Conservation (phyloP, 2,888 invertebrate species). For the Hypercompe scribonia region DNA sequence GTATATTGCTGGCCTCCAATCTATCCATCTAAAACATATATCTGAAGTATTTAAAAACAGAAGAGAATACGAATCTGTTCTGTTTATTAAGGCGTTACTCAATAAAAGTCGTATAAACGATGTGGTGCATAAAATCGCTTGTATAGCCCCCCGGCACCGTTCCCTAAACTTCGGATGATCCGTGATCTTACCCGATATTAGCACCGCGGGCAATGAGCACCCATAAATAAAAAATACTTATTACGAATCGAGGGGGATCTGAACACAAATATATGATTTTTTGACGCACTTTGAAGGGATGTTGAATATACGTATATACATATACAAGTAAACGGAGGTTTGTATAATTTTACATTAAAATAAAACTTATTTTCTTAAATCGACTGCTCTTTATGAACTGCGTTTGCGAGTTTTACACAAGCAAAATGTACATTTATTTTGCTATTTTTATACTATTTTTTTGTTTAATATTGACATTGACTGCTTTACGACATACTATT, state of each 20-base stretch:
- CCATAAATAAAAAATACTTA: constrained; percentile 83
- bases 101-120: constrained; percentile 67
- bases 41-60: constrained; percentile 26
- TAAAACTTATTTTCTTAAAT: background rate
- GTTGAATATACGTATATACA: constrained; percentile 14
- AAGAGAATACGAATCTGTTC: constrained; percentile 51
- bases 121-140: constrained; percentile 74
- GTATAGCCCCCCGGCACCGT: constrained; percentile 59
- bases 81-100: constrained; percentile 62
- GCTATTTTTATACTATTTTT: background rate
- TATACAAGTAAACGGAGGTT: background rate
- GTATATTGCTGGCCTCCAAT: background rate
- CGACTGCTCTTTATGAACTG: background rate
- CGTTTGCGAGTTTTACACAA: background rate
- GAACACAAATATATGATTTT: constrained; percentile 71
- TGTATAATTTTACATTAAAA: background rate
- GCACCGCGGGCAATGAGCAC: constrained; percentile 77
- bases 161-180: constrained; percentile 74
- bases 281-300: constrained; percentile 45
- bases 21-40: background rate
- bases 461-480: background rate
- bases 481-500: background rate
- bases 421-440: background rate
- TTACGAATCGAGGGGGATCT: constrained; percentile 70
- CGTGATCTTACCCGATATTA: constrained; percentile 81